These are phyloP conservation scores for Metridium senile DNA, from an alignment of 92 coral and sea anemone species.

Conservation along the genomic window DNA sequence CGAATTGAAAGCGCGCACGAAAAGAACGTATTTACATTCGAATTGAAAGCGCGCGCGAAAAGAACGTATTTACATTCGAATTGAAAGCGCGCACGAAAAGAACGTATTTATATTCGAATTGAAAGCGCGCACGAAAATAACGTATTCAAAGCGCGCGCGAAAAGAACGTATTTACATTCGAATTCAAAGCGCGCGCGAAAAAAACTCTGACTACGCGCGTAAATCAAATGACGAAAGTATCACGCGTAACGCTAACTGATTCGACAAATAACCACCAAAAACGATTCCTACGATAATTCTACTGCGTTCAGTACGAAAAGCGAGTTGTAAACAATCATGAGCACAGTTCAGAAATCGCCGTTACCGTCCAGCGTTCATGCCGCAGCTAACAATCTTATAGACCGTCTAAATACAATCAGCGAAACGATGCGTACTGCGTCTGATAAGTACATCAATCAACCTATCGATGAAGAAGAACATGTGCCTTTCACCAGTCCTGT, in stretches of 20 bases:
- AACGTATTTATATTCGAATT: no score
- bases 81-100: no score
- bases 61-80: no score
- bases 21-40: no score
- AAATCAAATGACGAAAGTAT: neutral
- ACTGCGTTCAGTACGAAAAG: no score
- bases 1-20: no score
- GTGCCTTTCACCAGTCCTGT: no score
- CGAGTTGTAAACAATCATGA: neutral
- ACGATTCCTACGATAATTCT: no score
- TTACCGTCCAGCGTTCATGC: neutral
- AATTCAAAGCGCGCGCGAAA: neutral
- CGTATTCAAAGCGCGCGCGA: no score
- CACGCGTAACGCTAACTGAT: conserved; percentile 3
- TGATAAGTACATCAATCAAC: neutral
- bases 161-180: neutral
- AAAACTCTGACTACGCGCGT: neutral
- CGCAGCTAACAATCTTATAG: neutral
- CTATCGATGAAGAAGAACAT: neutral
- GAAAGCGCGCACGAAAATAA: no score
- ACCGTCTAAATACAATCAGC: neutral
- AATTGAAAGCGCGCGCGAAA: no score
- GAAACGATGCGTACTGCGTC: neutral
- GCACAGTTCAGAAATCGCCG: neutral
- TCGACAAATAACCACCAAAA: neutral